A percentile compares a stretch with the other conserved stretches of the same genome.
Evolutionary conservation across 2,113 vertebrate genomes (phyloP).

Genomic region (Cromileptes altivelis): DNA sequence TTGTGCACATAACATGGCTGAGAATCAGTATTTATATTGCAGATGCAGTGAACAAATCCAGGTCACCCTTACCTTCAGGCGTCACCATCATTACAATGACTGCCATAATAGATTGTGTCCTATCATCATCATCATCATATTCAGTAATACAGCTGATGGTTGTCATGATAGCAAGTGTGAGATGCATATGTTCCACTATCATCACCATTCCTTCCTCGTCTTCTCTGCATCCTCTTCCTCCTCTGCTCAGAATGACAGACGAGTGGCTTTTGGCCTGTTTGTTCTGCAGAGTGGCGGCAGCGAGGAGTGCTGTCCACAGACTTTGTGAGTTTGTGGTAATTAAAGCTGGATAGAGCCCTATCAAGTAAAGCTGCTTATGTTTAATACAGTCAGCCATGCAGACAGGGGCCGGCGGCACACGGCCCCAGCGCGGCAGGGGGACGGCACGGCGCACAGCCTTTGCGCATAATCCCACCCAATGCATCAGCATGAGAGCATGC

Average conservation of each 20-base stretch:
- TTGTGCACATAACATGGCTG: conserved; percentile 19
- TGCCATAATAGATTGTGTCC: conserved; percentile 2
- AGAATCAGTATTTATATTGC: conserved; percentile 37
- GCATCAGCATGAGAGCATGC: conserved; percentile 70
- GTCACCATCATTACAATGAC: conserved; percentile 17
- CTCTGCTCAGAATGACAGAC: conserved; percentile 38
- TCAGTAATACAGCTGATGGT: conserved; percentile 8
- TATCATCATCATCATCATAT: conserved; percentile 24
- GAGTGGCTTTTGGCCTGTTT: conserved; percentile 65
- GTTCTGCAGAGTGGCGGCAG: conserved; percentile 64
- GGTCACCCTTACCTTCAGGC: conserved; percentile 47
- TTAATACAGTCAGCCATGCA: conserved; percentile 85
- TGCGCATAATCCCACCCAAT: conserved; percentile 78
- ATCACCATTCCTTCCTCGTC: conserved; percentile 1
- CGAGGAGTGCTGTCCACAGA: conserved; percentile 69
- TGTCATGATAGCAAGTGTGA: conserved; percentile 14
- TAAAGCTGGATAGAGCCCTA: conserved; percentile 85
- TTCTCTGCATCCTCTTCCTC: neutral
- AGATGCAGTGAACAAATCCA: conserved; percentile 42
- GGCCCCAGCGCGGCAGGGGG: conserved; percentile 53
- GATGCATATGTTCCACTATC: conserved; percentile 11
- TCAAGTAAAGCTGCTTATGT: conserved; percentile 87
- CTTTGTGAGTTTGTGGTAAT: conserved; percentile 85
- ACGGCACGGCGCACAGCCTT: conserved; percentile 55
- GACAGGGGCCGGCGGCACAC: conserved; percentile 61